Evolutionary conservation across 2,113 vertebrate genomes (phyloP), one percentile per base, ranked within the genome.

Genomic region (Pomatorhinus ruficollis): DNA sequence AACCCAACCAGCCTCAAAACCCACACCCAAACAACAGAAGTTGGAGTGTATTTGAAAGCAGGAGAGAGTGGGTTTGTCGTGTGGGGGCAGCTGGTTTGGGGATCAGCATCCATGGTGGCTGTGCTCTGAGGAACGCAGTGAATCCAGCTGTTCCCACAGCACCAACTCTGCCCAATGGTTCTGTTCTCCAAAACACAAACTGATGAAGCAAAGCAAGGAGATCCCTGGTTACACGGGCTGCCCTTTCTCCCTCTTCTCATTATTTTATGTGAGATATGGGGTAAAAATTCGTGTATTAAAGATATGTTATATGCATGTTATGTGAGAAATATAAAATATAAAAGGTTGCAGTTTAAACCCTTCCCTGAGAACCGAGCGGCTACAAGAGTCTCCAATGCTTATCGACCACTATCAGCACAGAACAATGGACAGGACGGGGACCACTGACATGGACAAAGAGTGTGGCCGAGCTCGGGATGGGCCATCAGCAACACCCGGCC

Each of bases 101-200:
- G 15, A 2, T 6, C 4, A 35, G 27, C 13, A 33, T 30, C 81
- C 23, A 1, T 3, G 28, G 14, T 15, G 10, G 10, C 74, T 10
- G 1, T 35, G 11, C 47, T 65, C 12, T 8, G 23, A 69, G n/a
- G 37, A 86, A 3, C 27, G 57, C 3, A 0, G 20, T 13, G 11
- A 50, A 75, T 16, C 0, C 17, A 66, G 47, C 1, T 87, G 9
- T 45, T 68, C 4, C 21, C 53, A 53, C 14, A 82, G 23, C 69
- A 87, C 3, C 44, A 19, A 6, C 57, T 31, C 19, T 33, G 35
- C 27, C 24, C 54, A 4, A 1, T 1, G 27, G 10, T 24, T 89
- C 63, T 78, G 33, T 1, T 76, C 70, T 53, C 57, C 25, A 22
- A 49, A 49, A 1, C 49, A 42, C 4, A 2, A 12, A 10, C 2